Percentiles rank a stretch among this genome's conserved stretches.
phyloP scores from a whole-genome alignment of 2,888 invertebrate species.

The Stenotaenia linearis region DNA sequence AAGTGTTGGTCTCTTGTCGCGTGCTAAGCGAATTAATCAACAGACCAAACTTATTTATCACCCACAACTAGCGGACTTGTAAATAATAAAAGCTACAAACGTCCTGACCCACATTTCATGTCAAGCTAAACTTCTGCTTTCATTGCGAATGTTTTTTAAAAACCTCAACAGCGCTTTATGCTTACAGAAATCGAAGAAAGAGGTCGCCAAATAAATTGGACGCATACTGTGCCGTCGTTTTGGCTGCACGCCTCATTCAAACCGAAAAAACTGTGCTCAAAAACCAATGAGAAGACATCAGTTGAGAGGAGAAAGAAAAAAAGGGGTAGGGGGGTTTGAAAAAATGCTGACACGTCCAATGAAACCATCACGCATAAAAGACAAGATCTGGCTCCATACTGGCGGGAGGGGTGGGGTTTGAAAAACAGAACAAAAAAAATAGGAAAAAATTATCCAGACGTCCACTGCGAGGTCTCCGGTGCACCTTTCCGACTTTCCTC shows the following conservation, averaged over 20 bases:
- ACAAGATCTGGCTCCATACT: conserved; percentile 5
- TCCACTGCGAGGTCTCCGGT: neutral
- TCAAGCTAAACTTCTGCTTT: neutral
- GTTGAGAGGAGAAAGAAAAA: neutral
- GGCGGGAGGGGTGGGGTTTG: neutral
- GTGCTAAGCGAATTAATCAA: conserved; percentile 20
- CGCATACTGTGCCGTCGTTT: neutral
- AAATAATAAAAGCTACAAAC: neutral
- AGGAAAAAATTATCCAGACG: neutral
- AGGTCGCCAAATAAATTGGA: conserved; percentile 10
- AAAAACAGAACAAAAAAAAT: neutral
- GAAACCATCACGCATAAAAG: neutral
- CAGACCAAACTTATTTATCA: neutral
- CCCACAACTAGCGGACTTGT: neutral
- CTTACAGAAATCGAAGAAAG: neutral
- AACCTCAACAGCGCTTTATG: neutral
- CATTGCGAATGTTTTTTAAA: neutral
- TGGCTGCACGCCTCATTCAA: neutral
- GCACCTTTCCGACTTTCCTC: neutral
- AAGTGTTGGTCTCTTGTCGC: conserved; percentile 12
- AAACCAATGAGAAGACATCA: neutral
- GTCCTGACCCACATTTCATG: neutral
- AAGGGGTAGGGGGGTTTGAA: neutral
- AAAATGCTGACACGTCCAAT: neutral
- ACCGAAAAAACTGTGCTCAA: neutral